Evolutionary conservation across 2,797 vertebrate species (phyloP).

Genomic region (Tapera naevia): DNA sequence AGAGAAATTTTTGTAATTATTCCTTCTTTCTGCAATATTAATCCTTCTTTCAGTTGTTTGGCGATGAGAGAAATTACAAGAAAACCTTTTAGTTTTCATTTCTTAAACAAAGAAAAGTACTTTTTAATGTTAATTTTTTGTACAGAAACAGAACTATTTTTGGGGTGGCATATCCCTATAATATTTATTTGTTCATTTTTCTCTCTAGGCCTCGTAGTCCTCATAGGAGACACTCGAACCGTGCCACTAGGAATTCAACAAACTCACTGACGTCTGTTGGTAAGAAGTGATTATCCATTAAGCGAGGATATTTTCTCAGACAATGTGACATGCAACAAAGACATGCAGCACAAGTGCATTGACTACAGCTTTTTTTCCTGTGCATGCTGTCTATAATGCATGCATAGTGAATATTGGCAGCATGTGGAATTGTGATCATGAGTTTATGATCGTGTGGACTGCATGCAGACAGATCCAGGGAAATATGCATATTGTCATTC

Average conservation of each 20-base stretch:
- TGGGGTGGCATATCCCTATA: background rate
- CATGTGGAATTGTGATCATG: background rate
- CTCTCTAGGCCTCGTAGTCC: slow-evolving; percentile 87
- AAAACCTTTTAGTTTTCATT: background rate
- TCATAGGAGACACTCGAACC: slow-evolving; percentile 79
- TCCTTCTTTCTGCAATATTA: background rate
- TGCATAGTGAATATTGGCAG: background rate
- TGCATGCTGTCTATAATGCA: background rate
- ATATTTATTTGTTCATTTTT: background rate
- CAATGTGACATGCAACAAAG: background rate
- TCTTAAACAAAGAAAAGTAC: background rate
- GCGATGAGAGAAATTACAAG: background rate
- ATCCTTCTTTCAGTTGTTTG: background rate
- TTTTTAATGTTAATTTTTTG: background rate
- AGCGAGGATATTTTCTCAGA: background rate
- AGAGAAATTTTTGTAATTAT: background rate
- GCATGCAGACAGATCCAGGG: background rate
- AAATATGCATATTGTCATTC: background rate
- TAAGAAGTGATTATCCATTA: slow-evolving; percentile 69
- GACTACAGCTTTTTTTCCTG: background rate
- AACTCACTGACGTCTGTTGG: slow-evolving; percentile 90
- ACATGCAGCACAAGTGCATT: background rate
- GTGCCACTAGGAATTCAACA: slow-evolving; percentile 79
- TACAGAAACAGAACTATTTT: background rate
- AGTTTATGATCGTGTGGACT: background rate